Evolutionary conservation across 2,888 invertebrate species (phyloP), one percentile per base, ranked within the genome.

Genomic region (Ferrisia virgata): DNA sequence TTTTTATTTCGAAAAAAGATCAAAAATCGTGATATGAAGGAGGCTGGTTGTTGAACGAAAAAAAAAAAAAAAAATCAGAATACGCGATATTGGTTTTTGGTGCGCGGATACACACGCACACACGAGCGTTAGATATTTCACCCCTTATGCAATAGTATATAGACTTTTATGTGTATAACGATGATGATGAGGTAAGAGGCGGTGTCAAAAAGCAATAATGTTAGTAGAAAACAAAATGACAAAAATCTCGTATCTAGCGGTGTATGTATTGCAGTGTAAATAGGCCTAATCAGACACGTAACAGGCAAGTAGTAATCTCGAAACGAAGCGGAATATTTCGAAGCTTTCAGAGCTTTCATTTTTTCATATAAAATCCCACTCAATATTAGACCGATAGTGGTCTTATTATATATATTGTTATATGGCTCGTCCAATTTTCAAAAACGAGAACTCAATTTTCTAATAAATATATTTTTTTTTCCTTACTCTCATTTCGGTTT

Each of bases 251-350:
- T 40, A 82, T 39, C 82, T 40, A 40, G 58, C 39, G 53, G 69
- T 39, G 82, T 82, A 69, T 82, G 40, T 40, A 69, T 69, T 39
- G 36, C 69, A 40, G 82, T 64, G 69, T 82, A 82, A 82, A 82
- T 82, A 82, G 82, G 82, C 82, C 64, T 82, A 82, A 82, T 82
- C 82, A 82, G 82, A 82, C 82, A 82, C 82, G 72, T 82, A 82
- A 82, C 82, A 69, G 69, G 81, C 81, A 81, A 81, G 81, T 47
- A 33, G 81, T 53, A 81, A 81, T 81, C 81, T 81, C 58, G 81
- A 58, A 33, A 36, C 36, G 36, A 81, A 81, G 53, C 81, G 31
- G 53, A 81, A 81, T 81, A 81, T 58, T 79, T 81, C 81, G 18
- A 36, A 81, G 81, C 81, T 81, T 81, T 58, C 53, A 28, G n/a